Evolutionary conservation across 2,113 vertebrate species (phyloP).

Genomic region (Marmota flaviventris): DNA sequence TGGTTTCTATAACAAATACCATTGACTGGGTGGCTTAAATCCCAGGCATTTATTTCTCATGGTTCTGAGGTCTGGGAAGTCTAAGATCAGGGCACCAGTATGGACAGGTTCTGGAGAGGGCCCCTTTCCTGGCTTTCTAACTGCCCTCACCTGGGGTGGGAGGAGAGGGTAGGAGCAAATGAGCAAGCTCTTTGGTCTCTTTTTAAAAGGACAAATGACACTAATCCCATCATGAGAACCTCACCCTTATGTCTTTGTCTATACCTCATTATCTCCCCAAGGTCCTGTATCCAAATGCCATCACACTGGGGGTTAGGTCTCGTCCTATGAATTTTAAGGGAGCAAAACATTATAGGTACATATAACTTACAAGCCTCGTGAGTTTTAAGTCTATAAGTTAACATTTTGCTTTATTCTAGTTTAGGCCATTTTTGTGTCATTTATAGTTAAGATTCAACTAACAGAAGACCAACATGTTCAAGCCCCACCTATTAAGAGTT

Average conservation of each 20-base stretch:
- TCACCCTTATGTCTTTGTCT: not conserved
- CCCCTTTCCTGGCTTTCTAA: not conserved
- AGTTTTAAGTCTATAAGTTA: not conserved
- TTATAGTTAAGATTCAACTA: slow-evolving; percentile 4
- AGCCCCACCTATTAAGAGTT: slow-evolving; percentile 30
- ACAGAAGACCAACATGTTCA: not conserved
- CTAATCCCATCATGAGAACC: not conserved
- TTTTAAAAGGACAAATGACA: not conserved
- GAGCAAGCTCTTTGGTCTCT: not conserved
- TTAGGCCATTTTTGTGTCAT: slow-evolving; percentile 31
- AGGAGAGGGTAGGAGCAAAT: not conserved
- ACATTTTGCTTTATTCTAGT: slow-evolving; percentile 11
- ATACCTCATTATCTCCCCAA: not conserved
- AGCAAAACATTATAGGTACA: not conserved
- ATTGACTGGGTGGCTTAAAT: not conserved
- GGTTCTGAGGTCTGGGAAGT: not conserved
- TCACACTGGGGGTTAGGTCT: not conserved
- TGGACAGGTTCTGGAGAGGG: not conserved
- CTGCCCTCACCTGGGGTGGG: not conserved
- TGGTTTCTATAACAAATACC: not conserved
- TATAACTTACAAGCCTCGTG: not conserved
- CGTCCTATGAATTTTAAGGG: not conserved
- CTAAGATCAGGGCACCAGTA: not conserved
- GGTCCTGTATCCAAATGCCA: not conserved
- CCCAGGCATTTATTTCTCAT: not conserved